A percentile compares a stretch with the other conserved stretches of the same genome.
Conservation (phyloP, 2,888 invertebrate species). For the Apeira syringaria region DNA sequence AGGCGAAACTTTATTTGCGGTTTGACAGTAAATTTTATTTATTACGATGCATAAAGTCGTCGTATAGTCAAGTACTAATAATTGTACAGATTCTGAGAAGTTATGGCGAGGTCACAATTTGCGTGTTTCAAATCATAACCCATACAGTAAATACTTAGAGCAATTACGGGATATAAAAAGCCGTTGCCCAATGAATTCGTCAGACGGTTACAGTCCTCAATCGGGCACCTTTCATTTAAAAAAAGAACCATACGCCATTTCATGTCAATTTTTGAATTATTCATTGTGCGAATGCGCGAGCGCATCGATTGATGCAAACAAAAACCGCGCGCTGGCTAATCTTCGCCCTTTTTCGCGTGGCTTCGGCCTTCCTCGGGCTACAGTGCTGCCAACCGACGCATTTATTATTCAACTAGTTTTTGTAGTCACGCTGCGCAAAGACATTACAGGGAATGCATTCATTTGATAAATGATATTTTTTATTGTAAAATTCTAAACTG, state of each 20-base stretch:
- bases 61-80: constrained; percentile 13
- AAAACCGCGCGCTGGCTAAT: constrained; percentile 81
- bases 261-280: constrained; percentile 84
- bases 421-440: constrained; percentile 80
- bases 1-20: constrained; percentile 71
- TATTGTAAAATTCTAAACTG: constrained; percentile 35
- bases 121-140: constrained; percentile 45
- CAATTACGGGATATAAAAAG: constrained; percentile 77
- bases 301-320: constrained; percentile 84
- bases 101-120: constrained; percentile 21
- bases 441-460: constrained; percentile 76
- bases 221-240: constrained; percentile 83
- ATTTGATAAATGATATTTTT: constrained; percentile 80
- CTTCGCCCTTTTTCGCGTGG: constrained; percentile 75
- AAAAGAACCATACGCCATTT: constrained; percentile 84
- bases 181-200: constrained; percentile 83
- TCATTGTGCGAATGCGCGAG: constrained; percentile 82
- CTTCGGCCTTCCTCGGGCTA: constrained; percentile 65
- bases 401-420: constrained; percentile 81
- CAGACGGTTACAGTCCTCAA: constrained; percentile 84
- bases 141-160: constrained; percentile 72
- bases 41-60: constrained; percentile 49
- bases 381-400: constrained; percentile 73
- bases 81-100: constrained; percentile 3
- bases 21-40: constrained; percentile 65